These are phyloP conservation scores for Cephus runcator DNA, from an alignment of 2,888 invertebrate genomes.

Conservation along the genomic window DNA sequence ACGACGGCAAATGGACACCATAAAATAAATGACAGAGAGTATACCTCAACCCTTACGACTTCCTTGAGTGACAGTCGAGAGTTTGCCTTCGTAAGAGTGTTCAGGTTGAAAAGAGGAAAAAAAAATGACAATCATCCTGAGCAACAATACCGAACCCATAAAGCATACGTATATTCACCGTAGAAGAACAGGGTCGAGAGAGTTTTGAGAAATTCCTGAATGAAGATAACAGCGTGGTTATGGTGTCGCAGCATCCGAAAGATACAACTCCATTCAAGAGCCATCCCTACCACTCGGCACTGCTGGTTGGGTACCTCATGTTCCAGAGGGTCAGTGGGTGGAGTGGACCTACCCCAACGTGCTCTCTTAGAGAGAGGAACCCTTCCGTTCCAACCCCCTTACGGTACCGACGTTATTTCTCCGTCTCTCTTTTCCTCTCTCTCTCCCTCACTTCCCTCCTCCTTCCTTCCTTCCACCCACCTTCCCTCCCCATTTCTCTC, in stretches of 20 bases:
- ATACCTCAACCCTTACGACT: neutral
- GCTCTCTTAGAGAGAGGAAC: slow-evolving; percentile 9
- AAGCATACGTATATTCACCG: neutral
- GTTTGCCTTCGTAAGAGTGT: neutral
- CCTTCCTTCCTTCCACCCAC: slow-evolving; percentile 6
- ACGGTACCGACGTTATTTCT: slow-evolving; percentile 12
- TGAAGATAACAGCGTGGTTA: slow-evolving; percentile 17
- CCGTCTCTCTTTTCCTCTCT: slow-evolving; percentile 28
- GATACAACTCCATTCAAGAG: slow-evolving; percentile 34
- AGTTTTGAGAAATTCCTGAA: slow-evolving; percentile 6
- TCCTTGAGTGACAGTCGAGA: neutral
- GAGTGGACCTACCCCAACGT: slow-evolving; percentile 31
- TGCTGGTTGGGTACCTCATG: neutral
- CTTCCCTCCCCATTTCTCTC: slow-evolving; percentile 9
- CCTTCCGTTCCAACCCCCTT: slow-evolving; percentile 19
- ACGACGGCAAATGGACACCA: neutral
- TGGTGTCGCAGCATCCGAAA: slow-evolving; percentile 28
- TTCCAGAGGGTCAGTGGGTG: slow-evolving; percentile 2
- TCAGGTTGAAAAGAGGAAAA: neutral
- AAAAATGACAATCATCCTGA: neutral
- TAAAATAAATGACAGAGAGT: neutral
- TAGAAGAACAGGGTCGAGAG: neutral
- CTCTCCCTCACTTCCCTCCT: slow-evolving; percentile 11
- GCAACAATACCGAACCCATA: neutral
- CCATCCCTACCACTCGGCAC: slow-evolving; percentile 11